Base-by-base conservation (phyloP, 2,888 invertebrate genomes). In the Conistra vaccinii region DNA sequence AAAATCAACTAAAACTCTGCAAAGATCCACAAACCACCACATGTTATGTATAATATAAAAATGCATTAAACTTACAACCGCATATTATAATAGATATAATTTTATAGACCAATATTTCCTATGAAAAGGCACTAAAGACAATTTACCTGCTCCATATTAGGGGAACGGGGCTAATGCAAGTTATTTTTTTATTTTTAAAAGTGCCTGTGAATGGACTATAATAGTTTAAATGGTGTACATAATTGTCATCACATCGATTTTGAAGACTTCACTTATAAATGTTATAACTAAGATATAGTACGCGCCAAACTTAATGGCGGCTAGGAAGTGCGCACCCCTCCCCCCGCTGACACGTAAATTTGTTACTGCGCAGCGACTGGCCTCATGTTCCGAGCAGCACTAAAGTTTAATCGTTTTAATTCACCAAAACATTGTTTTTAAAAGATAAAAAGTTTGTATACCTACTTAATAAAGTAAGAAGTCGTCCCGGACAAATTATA, bases 401-500 rank as follows among this genome's bases (percentile, higher is more conserved):
- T n/a, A n/a, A n/a, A n/a, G n/a, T n/a, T n/a, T n/a, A n/a, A n/a
- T n/a, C n/a, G n/a, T n/a, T 32, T 48, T 6, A 26, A n/a, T 61
- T 23, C 5, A 45, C 20, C 23, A 6, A 69, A 48, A 42, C 9
- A 39, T 26, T 9, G 9, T 68, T 69, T 51, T 48, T 48, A 45
- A n/a, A 48, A 39, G 5, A 26, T 32, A n/a, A 45, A 35, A 51
- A 29, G 3, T 39, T 39, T 48, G 45, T 45, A 53, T 29, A 29
- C 3, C 0, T 57, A 61, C 39, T 48, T 63, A 63, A 48, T n/a
- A 39, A 55, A 17, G 58, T 72, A 72, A 1, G 1, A 79, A 69
- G 51, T 60, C 51, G 42, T 55, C 51, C 23, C n/a, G 69, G 73
- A 69, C 73, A 73, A 81, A 73, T 57, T 51, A 35, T 63, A 35